Percentiles rank a stretch among this genome's conserved stretches.
phyloP scores from a whole-genome alignment of 2,888 invertebrate genomes.

The Venustoraphidia nigricollis region DNA sequence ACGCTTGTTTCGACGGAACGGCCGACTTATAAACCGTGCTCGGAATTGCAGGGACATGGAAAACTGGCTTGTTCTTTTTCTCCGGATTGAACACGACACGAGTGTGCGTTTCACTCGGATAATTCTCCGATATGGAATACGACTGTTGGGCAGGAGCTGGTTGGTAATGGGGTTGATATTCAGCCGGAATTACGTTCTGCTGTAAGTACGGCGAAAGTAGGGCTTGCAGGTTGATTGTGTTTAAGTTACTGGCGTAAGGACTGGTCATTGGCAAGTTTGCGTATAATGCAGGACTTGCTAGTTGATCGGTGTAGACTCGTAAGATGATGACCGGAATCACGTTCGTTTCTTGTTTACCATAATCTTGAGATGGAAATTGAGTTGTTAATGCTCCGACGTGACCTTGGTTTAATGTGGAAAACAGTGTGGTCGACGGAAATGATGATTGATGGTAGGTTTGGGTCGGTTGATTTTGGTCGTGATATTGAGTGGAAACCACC shows the following conservation, averaged over 20 bases:
- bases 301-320: conserved; percentile 38
- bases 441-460: conserved; percentile 12
- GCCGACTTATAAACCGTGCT: too few species aligned
- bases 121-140: conserved; percentile 34
- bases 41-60: too few species aligned
- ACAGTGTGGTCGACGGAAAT: conserved; percentile 20
- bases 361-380: conserved; percentile 23
- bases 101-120: conserved; percentile 40
- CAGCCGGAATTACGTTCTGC: conserved; percentile 27
- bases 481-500: conserved; percentile 7
- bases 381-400: conserved; percentile 34
- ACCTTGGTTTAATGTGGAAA: conserved; percentile 22
- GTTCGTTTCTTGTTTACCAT: conserved; percentile 22
- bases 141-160: conserved; percentile 8
- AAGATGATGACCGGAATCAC: conserved; percentile 41
- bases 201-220: conserved; percentile 35
- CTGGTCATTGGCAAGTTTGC: conserved; percentile 38
- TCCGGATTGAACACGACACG: conserved; percentile 30
- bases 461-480: conserved; percentile 12
- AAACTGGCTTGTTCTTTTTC: too few species aligned
- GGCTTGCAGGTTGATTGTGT: conserved; percentile 37
- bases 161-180: conserved; percentile 17
- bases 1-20: too few species aligned
- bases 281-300: conserved; percentile 36
- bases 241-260: conserved; percentile 35